Base-by-base conservation (phyloP, 2,113 vertebrate species). In the Coptodon bakossiorum region DNA sequence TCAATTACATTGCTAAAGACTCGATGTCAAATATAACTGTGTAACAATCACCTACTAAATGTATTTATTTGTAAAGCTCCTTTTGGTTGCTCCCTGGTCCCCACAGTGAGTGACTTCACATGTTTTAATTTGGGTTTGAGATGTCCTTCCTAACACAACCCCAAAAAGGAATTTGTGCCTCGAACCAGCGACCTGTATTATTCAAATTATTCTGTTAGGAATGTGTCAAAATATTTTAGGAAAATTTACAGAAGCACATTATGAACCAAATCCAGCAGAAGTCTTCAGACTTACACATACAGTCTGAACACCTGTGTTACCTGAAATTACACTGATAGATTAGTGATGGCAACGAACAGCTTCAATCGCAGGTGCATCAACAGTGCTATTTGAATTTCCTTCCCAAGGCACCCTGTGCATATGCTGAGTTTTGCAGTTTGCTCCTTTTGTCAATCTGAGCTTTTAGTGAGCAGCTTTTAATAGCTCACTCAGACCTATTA, bases 291-390 rank as follows among this genome's bases (percentile, higher is more conserved):
- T 76, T 54, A 48, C 6, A 31, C 19, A 2, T 34, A 17, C 36
- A 3, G 56, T 66, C 61, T 80, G 45, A 88, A 81, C 94, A 93
- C 92, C 93, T 94, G 93, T 31, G 85, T 59, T 85, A 59, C 66
- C 93, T 86, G 83, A 88, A 91, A 79, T 43, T 38, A 84, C 83
- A 3, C 57, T 89, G 86, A 94, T 94, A 63, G 91, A 93, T 94
- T 87, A 92, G 68, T 45, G 71, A 86, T 10, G 80, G 88, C 86
- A 81, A 82, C 29, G 86, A 90, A 24, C 88, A 86, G 76, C 85
- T 89, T 80, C 89, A 89, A 84, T 83, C 40, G 89, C 93, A 95
- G 94, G 89, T 94, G 94, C 92, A 83, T 93, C 89, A 90, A 81
- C 83, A 27, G 29, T 76, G 83, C 82, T 43, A 31, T 90, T 85